Evolutionary conservation across 2,113 vertebrate species (phyloP).

Genomic region (Mormoops blainvillei): DNA sequence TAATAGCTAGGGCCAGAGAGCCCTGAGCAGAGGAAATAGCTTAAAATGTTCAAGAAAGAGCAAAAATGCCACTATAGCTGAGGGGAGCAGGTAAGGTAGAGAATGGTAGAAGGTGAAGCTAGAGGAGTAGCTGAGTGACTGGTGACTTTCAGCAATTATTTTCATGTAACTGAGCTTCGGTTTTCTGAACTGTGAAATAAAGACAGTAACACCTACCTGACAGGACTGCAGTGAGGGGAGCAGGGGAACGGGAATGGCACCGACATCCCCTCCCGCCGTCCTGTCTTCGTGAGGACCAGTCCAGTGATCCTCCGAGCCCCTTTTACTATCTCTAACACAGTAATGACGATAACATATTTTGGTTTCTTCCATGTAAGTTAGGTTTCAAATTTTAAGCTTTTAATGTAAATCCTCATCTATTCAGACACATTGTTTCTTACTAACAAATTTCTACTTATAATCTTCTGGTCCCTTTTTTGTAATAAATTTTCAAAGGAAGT

Average conservation of each 20-base stretch:
- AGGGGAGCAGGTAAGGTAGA: not conserved
- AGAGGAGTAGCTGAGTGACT: not conserved
- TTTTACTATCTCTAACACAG: not conserved
- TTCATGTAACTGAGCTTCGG: not conserved
- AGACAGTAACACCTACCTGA: not conserved
- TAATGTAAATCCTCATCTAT: not conserved
- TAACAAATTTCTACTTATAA: not conserved
- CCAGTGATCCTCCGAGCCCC: not conserved
- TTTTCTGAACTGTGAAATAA: not conserved
- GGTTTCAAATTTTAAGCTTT: conserved; percentile 13
- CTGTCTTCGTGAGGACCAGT: not conserved
- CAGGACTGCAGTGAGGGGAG: not conserved
- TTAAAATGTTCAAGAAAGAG: not conserved
- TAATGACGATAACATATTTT: not conserved
- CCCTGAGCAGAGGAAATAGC: not conserved
- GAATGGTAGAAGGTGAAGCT: not conserved
- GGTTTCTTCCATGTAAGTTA: not conserved
- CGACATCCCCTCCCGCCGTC: not conserved
- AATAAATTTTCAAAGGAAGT: not conserved
- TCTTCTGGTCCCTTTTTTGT: not conserved
- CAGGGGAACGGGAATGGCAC: not conserved
- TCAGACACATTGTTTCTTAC: not conserved
- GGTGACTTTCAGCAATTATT: not conserved
- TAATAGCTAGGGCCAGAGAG: not conserved
- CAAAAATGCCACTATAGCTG: not conserved